Evolutionary conservation across 2,113 vertebrate genomes (phyloP), one percentile per base, ranked within the genome.

Genomic region (Thinocorus orbignyianus): DNA sequence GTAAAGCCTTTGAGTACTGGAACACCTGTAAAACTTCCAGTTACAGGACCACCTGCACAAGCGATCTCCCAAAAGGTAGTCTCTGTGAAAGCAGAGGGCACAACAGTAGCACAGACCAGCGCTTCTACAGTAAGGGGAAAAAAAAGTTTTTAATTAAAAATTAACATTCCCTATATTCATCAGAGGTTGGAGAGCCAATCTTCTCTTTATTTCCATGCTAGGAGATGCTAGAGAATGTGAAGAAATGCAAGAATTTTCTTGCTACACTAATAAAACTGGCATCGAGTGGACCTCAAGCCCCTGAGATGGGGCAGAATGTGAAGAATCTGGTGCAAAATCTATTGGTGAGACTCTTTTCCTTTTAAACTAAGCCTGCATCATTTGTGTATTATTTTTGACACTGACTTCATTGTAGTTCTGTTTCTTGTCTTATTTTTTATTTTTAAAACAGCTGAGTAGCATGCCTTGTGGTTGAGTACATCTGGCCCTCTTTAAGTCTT

Each of bases 181-280:
- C 57, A 91, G 95, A 95, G 86, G 52, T 89, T 84, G 95, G 65
- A 86, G 68, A 95, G 66, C 66, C 87, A 66, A 20, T 66, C 78
- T 91, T 81, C 77, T 80, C 72, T 93, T 41, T 91, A 82, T 97
- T 94, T 97, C 42, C 19, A 4, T 10, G 3, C 62, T 88, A 99
- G 99, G 98, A 98, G 65, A 98, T 98, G 54, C 83, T 99, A 92
- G 99, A 99, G 96, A 99, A 99, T 96, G 99, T 99, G 91, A 99
- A 99, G 97, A 99, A 99, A 97, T 99, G 99, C 96, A 99, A 99
- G 97, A 99, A 99, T 97, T 99, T 99, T 93, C 98, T 99, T 91
- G 98, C 99, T 86, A 99, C 99, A 0, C 97, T 99, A 93, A 99
- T 99, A 96, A 99, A 99, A 95, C 97, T 99, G 89, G 99, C 99